Conservation (phyloP, 1,140 invertebrate species). For the Sycobia sp. region DNA sequence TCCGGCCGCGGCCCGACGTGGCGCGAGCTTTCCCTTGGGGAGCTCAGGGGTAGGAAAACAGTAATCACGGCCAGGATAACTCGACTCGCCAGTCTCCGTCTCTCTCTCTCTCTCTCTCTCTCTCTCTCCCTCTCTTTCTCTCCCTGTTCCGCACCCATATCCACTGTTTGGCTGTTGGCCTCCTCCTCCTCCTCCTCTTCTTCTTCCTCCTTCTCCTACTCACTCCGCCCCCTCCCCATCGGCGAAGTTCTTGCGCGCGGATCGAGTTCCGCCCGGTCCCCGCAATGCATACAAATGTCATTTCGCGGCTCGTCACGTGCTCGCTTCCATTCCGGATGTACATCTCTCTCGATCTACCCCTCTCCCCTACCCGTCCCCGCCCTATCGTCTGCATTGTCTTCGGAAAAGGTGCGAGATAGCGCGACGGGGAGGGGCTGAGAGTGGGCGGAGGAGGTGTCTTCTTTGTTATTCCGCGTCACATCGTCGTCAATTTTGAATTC, state of each 20-base stretch:
- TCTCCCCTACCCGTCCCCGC: too few relatives aligned
- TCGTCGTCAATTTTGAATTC: conserved; percentile 26
- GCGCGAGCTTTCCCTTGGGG: conserved; percentile 36
- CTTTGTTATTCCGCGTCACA: conserved; percentile 11
- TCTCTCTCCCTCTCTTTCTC: too few relatives aligned
- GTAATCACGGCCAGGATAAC: conserved; percentile 46
- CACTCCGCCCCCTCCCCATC: background rate
- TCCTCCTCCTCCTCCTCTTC: too few relatives aligned
- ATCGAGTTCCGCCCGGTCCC: conserved; percentile 51
- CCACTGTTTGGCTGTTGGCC: too few relatives aligned
- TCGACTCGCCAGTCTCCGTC: too few relatives aligned
- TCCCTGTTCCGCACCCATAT: too few relatives aligned
- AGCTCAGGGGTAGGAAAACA: conserved; percentile 49
- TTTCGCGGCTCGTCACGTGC: conserved; percentile 49
- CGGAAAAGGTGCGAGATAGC: too few relatives aligned
- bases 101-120: too few relatives aligned
- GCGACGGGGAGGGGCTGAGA: too few relatives aligned
- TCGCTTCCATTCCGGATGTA: conserved; percentile 19
- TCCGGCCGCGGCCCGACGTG: background rate
- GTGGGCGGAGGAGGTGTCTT: too few relatives aligned
- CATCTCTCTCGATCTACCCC: conserved; percentile 27
- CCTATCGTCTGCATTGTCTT: too few relatives aligned
- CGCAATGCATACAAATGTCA: conserved; percentile 62
- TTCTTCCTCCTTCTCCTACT: too few relatives aligned
- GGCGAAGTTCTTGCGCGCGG: conserved; percentile 34